phyloP scores from a whole-genome alignment of 2,888 invertebrate genomes.

The Fragum whitleyi region DNA sequence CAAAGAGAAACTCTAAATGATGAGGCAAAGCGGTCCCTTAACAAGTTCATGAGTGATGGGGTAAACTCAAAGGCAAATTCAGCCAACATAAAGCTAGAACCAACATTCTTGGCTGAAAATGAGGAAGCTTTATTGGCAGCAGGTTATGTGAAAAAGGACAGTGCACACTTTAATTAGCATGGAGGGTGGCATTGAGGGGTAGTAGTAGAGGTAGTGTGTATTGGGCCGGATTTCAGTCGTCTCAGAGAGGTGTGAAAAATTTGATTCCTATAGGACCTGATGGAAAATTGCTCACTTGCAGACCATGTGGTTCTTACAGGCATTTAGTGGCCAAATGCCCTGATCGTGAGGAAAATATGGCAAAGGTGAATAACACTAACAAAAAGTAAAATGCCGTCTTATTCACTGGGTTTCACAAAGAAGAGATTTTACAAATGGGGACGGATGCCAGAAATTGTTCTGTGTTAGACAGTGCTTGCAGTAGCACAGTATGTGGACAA shows the following conservation, averaged over 20 bases:
- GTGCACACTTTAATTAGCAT: neutral
- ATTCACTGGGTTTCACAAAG: constrained; percentile 30
- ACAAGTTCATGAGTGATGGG: constrained; percentile 31
- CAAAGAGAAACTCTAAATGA: constrained; percentile 36
- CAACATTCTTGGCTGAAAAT: constrained; percentile 41
- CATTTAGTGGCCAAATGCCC: constrained; percentile 51
- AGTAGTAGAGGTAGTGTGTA: neutral
- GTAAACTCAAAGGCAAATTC: constrained; percentile 7
- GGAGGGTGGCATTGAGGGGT: neutral
- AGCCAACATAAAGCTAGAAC: constrained; percentile 38
- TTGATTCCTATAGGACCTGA: constrained; percentile 32
- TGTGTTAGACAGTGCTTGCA: constrained; percentile 57
- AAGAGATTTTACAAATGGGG: constrained; percentile 39
- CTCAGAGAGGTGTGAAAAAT: constrained; percentile 16
- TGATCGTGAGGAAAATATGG: constrained; percentile 46
- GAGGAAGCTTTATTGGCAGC: constrained; percentile 30
- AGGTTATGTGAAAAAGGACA: neutral
- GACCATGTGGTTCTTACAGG: constrained; percentile 47
- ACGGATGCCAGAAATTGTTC: constrained; percentile 53
- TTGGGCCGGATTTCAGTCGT: neutral
- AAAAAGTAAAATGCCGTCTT: constrained; percentile 24
- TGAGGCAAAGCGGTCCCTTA: constrained; percentile 38
- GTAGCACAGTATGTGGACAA: constrained; percentile 52
- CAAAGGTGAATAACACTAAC: constrained; percentile 1
- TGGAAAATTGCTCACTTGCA: constrained; percentile 39